Evolutionary conservation across 2,888 invertebrate genomes (phyloP), one percentile per base, ranked within the genome.

Genomic region (Pegoplata infirma): DNA sequence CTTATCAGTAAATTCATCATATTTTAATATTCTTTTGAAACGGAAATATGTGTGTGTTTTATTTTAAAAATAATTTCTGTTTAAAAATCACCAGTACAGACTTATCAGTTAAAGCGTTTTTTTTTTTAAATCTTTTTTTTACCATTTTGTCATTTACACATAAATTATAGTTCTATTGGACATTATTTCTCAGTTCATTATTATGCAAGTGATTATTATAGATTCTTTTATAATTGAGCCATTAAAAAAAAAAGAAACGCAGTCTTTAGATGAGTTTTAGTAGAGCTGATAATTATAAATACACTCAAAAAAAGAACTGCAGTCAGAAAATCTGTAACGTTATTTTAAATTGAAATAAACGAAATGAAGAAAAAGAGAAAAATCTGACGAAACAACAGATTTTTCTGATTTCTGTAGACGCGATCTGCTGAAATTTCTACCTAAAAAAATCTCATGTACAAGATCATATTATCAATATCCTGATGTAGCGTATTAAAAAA

Each of bases 41-140:
- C 14, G 51, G 7, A 23, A n/a, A 51, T 51, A n/a, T n/a, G 36
- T 36, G n/a, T n/a, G n/a, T 36, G 6, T 21, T 23, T n/a, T 16
- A 5, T 40, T 40, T 40, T 40, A 4, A 40, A 40, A 40, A 40
- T 4, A 40, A 40, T 6, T 40, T 40, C n/a, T 40, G n/a, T 40
- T 4, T 40, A 6, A 40, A n/a, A 25, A 28, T 58, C 25, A 19
- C 36, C 12, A 40, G 12, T n/a, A 40, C n/a, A 5, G n/a, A n/a
- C 58, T 73, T 73, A 73, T 73, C 73, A 66, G 66, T 51, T 51
- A 21, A 58, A 63, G 46, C 16, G 61, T 46, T 61, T 49, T 56
- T 61, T 28, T 40, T 14, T 21, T 47, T n/a, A n/a, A n/a, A n/a
- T n/a, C n/a, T n/a, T 14, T 53, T 3, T 32, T 25, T 3, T 12